phyloP scores from a whole-genome alignment of 2,113 vertebrate genomes.

The Myrmophylax atrothorax region DNA sequence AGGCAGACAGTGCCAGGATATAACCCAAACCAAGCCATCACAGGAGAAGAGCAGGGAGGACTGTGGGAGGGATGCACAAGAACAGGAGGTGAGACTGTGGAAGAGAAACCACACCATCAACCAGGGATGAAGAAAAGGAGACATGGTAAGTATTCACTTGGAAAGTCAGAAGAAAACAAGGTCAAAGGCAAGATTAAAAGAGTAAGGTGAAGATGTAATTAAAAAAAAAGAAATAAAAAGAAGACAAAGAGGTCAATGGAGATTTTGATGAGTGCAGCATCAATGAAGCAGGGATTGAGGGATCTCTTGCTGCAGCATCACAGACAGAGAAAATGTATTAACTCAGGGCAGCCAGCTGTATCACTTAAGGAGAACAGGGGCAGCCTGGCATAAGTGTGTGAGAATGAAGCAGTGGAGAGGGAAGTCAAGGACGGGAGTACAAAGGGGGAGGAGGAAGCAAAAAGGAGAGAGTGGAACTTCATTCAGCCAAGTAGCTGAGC shows the following conservation, averaged over 20 bases:
- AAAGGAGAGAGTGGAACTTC: background rate
- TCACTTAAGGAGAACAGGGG: background rate
- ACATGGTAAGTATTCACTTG: background rate
- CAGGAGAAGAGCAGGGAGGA: background rate
- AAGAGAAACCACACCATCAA: background rate
- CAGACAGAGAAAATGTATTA: background rate
- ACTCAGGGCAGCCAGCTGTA: background rate
- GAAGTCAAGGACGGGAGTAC: background rate
- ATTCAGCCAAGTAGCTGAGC: background rate
- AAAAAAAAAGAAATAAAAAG: background rate
- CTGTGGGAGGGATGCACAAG: background rate
- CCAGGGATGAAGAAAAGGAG: background rate
- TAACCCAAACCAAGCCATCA: rapidly evolving
- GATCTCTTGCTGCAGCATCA: background rate
- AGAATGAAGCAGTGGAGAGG: background rate
- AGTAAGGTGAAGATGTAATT: background rate
- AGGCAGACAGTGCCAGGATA: background rate
- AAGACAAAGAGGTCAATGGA: background rate
- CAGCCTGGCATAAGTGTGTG: background rate
- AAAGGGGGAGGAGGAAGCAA: background rate
- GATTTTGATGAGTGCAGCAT: background rate
- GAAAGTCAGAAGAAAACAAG: background rate
- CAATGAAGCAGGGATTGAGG: background rate
- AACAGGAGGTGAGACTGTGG: background rate
- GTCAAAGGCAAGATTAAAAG: background rate